A percentile compares a stretch with the other conserved stretches of the same genome.
phyloP scores from a whole-genome alignment of 2,113 vertebrate species.

The Pteronura brasiliensis region DNA sequence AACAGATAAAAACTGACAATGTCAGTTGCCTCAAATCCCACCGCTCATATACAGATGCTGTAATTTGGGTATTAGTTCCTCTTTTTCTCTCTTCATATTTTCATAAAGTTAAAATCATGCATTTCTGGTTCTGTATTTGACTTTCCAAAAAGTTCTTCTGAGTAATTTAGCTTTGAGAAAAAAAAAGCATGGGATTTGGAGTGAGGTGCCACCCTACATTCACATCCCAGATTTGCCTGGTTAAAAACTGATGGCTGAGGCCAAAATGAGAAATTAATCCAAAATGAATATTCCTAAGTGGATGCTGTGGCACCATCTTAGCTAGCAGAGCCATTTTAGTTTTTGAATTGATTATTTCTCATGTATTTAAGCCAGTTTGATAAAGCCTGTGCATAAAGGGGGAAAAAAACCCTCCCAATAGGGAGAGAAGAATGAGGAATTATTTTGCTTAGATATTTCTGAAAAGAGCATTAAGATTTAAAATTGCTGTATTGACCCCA shows the following conservation, averaged over 20 bases:
- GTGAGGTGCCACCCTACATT: neutral
- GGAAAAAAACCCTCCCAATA: neutral
- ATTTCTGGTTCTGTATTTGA: neutral
- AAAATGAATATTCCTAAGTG: neutral
- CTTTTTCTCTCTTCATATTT: neutral
- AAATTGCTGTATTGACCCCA: neutral
- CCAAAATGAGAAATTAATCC: neutral
- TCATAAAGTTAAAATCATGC: neutral
- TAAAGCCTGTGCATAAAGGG: neutral
- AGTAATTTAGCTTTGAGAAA: neutral
- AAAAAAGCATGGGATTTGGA: neutral
- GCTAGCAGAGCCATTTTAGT: neutral
- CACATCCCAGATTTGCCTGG: neutral
- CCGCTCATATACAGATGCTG: neutral
- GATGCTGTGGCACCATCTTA: neutral
- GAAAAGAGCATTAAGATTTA: neutral
- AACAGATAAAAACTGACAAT: neutral
- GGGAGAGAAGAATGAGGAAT: neutral
- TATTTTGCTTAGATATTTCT: conserved; percentile 6
- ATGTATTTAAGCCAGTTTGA: neutral
- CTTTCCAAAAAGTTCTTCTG: conserved; percentile 2
- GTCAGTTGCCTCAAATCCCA: neutral
- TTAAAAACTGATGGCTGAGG: neutral
- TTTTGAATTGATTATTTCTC: neutral
- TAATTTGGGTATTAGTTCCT: neutral